These are phyloP conservation scores for Aricia artaxerxes DNA, from an alignment of 2,888 invertebrate genomes.

Conservation along the genomic window DNA sequence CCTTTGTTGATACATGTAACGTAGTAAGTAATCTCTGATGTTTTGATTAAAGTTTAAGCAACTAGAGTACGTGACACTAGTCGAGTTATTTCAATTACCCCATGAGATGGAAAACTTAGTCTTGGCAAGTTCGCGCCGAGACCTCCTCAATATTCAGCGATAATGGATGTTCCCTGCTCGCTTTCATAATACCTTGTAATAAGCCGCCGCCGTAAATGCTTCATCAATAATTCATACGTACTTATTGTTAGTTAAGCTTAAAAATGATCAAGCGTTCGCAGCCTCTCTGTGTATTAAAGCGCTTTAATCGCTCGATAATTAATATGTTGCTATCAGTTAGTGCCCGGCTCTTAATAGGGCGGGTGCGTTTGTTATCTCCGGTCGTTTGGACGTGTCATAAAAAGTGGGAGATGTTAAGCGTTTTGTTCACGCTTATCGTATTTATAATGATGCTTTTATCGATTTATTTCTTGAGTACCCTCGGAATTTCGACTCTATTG, in stretches of 20 bases:
- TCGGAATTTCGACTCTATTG: background rate
- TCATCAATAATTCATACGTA: conserved; percentile 62
- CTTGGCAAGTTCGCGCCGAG: conserved; percentile 37
- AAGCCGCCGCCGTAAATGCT: conserved; percentile 57
- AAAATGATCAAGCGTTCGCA: conserved; percentile 36
- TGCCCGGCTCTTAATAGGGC: conserved; percentile 16
- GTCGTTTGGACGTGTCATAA: conserved; percentile 7
- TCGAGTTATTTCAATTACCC: conserved; percentile 24
- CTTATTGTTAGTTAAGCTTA: conserved; percentile 52
- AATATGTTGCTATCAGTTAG: conserved; percentile 32
- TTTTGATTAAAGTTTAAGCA: background rate
- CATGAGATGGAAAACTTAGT: conserved; percentile 25
- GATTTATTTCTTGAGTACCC: background rate
- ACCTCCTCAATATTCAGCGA: conserved; percentile 54
- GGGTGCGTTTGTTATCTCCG: background rate
- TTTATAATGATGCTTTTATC: background rate
- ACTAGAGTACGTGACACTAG: background rate
- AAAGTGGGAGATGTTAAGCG: conserved; percentile 5
- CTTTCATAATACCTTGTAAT: conserved; percentile 61
- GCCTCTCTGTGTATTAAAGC: conserved; percentile 31
- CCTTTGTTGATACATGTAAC: background rate
- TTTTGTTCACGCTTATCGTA: background rate
- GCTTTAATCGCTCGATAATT: conserved; percentile 33
- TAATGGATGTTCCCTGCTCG: conserved; percentile 57
- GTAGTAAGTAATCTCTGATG: background rate